Evolutionary conservation across 2,888 invertebrate genomes (phyloP).

Genomic region (Venusia cambrica): DNA sequence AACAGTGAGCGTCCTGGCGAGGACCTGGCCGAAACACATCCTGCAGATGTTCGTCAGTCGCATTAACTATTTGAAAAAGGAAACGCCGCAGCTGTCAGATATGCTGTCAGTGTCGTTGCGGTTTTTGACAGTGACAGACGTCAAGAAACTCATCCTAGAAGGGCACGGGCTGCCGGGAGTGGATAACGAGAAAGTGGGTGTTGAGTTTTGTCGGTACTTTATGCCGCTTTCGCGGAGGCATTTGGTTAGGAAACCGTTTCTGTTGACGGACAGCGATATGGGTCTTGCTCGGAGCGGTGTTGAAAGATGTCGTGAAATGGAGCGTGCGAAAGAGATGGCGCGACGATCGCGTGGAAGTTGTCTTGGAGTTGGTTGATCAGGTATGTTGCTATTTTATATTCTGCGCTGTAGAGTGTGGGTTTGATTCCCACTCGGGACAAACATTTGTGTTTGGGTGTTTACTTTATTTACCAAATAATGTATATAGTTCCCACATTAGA

Average conservation of each 20-base stretch:
- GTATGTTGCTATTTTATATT: constrained; percentile 35
- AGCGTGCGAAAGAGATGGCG: constrained; percentile 32
- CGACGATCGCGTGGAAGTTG: constrained; percentile 27
- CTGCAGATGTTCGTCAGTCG: constrained; percentile 11
- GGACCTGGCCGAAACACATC: constrained; percentile 14
- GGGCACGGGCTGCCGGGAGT: constrained; percentile 13
- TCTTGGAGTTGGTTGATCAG: constrained; percentile 42
- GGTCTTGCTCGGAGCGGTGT: constrained; percentile 28
- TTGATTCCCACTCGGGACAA: too few species aligned
- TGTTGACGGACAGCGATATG: constrained; percentile 33
- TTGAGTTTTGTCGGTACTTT: constrained; percentile 36
- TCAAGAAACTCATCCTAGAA: constrained; percentile 31
- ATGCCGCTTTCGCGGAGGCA: constrained; percentile 34
- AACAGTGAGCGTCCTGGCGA: constrained; percentile 10
- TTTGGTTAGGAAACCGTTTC: constrained; percentile 34
- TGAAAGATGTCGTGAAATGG: constrained; percentile 41
- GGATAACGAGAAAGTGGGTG: constrained; percentile 29
- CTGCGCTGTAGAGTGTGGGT: too few species aligned
- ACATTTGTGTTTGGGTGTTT: too few species aligned
- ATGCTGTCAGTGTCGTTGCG: constrained; percentile 38
- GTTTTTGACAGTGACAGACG: constrained; percentile 28
- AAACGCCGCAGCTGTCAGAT: constrained; percentile 32
- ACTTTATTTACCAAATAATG: too few species aligned
- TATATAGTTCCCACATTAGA: too few species aligned
- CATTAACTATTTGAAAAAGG: constrained; percentile 22